A percentile compares a stretch with the other conserved stretches of the same genome.
phyloP scores from a whole-genome alignment of 2,888 invertebrate genomes.

The Caenorhabditis becei region DNA sequence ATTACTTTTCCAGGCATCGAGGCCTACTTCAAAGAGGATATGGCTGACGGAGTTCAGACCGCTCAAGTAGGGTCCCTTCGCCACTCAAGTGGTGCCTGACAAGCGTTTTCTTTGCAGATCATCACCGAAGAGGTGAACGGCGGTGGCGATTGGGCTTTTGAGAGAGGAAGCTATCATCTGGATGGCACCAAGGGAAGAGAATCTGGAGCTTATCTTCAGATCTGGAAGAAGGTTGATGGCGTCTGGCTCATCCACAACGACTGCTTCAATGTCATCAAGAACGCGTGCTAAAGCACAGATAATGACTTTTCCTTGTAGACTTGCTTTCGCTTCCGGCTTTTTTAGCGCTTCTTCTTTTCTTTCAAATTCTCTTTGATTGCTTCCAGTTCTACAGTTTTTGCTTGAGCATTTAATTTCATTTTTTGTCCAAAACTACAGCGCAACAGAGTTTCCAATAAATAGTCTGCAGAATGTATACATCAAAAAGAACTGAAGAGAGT shows the following conservation, averaged over 20 bases:
- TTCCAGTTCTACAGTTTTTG: background rate
- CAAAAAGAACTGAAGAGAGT: conserved; percentile 69
- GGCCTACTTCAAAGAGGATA: conserved; percentile 81
- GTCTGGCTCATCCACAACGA: conserved; percentile 82
- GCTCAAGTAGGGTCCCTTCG: conserved; percentile 69
- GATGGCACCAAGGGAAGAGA: conserved; percentile 81
- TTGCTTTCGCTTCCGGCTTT: background rate
- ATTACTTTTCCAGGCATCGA: conserved; percentile 76
- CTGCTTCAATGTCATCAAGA: conserved; percentile 82
- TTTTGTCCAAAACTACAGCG: background rate
- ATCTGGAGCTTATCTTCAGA: conserved; percentile 80
- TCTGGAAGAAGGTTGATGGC: conserved; percentile 80
- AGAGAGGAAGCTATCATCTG: conserved; percentile 81
- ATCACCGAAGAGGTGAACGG: conserved; percentile 82
- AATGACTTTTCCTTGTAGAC: background rate
- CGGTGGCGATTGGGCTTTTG: conserved; percentile 81
- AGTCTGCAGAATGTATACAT: background rate
- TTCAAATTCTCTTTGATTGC: background rate
- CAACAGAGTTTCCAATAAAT: background rate
- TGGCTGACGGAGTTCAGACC: conserved; percentile 81
- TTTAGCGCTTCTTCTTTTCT: conserved; percentile 4
- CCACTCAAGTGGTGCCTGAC: background rate
- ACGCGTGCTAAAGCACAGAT: conserved; percentile 66
- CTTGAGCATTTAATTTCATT: background rate
- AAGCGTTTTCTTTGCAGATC: conserved; percentile 68